These are phyloP conservation scores for Orycteropus afer DNA, from an alignment of 2,113 vertebrate species.

Conservation along the genomic window DNA sequence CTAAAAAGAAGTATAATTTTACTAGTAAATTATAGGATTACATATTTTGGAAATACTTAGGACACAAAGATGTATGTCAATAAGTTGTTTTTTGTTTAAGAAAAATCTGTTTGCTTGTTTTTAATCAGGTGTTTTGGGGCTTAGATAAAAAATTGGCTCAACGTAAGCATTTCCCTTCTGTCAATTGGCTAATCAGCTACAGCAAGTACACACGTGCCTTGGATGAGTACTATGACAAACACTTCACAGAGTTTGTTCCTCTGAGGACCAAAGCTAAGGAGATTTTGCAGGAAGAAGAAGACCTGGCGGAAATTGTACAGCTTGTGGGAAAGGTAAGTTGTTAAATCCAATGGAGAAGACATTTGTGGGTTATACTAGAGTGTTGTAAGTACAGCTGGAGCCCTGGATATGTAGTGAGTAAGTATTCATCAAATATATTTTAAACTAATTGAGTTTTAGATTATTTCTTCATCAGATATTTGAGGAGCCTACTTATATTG, in stretches of 20 bases:
- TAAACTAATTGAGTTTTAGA: background rate
- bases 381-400: background rate
- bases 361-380: background rate
- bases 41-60: conserved; percentile 10
- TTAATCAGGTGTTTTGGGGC: conserved; percentile 96
- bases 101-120: background rate
- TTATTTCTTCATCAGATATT: conserved; percentile 2
- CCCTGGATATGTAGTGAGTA: background rate
- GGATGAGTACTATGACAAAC: conserved; percentile 98
- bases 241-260: conserved; percentile 97
- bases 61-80: background rate
- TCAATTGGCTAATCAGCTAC: conserved; percentile 99
- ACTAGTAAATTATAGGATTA: background rate
- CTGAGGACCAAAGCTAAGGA: conserved; percentile 97
- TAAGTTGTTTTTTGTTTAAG: background rate
- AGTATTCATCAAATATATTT: conserved; percentile 5
- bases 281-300: conserved; percentile 98
- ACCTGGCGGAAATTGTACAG: conserved; percentile 98
- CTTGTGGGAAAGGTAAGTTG: conserved; percentile 96
- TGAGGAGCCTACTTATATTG: background rate
- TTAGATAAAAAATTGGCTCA: conserved; percentile 99
- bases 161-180: conserved; percentile 98
- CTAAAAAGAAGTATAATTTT: conserved; percentile 41
- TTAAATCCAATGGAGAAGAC: background rate
- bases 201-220: conserved; percentile 97